Conservation (phyloP, 2,888 invertebrate genomes). For the Eumerus sabulonum region DNA sequence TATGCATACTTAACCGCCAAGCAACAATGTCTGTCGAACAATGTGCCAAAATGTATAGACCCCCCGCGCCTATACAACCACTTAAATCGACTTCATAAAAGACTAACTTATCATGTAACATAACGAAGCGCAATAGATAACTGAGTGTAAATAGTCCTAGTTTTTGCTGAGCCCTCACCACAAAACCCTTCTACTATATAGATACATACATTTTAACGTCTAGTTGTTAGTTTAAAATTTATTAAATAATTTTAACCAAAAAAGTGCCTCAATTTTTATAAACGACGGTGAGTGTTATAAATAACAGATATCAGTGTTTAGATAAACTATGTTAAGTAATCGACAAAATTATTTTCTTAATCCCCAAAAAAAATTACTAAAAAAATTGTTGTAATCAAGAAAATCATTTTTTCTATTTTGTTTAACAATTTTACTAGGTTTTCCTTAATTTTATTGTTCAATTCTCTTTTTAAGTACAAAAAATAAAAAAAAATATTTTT, state of each 20-base stretch:
- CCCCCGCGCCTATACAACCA: too few species aligned
- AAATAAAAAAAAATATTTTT: slow-evolving; percentile 6
- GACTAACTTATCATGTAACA: not conserved
- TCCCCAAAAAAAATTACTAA: not conserved
- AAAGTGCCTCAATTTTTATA: slow-evolving; percentile 68
- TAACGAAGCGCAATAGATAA: slow-evolving; percentile 7
- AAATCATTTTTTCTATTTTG: slow-evolving; percentile 3
- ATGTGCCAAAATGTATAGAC: slow-evolving; percentile 61
- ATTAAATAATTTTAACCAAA: slow-evolving; percentile 54
- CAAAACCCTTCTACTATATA: too few species aligned
- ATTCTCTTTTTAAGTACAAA: slow-evolving; percentile 55
- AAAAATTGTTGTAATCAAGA: not conserved
- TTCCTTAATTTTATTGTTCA: slow-evolving; percentile 5
- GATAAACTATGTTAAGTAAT: slow-evolving; percentile 38
- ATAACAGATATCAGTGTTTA: slow-evolving; percentile 32
- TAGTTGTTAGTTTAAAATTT: too few species aligned
- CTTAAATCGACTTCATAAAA: too few species aligned
- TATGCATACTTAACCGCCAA: slow-evolving; percentile 22
- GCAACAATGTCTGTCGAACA: slow-evolving; percentile 26
- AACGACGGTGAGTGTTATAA: too few species aligned
- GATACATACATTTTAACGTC: too few species aligned
- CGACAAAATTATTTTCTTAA: slow-evolving; percentile 25
- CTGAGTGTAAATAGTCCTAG: slow-evolving; percentile 39
- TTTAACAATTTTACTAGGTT: too few species aligned
- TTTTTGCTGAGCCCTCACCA: slow-evolving; percentile 2